Percentiles rank a stretch among this genome's conserved stretches.
These are phyloP conservation scores for Herpailurus yagouaroundi DNA, from an alignment of 2,113 vertebrate genomes.

Conservation along the genomic window DNA sequence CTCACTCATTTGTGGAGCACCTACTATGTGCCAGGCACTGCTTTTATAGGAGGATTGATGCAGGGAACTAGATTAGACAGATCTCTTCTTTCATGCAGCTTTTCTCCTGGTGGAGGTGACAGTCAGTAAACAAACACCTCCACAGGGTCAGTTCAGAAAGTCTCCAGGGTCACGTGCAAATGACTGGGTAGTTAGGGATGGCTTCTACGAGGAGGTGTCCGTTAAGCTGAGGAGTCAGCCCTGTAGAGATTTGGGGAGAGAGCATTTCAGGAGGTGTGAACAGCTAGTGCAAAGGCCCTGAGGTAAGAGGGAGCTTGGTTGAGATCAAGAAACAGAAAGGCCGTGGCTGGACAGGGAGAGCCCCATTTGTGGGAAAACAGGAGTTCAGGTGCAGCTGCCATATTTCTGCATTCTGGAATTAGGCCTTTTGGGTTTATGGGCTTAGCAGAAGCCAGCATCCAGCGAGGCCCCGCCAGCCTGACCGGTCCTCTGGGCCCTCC, in stretches of 20 bases:
- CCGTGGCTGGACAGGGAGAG: background rate
- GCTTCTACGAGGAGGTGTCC: background rate
- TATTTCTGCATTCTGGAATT: background rate
- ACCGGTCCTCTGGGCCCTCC: fast-evolving
- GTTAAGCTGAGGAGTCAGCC: background rate
- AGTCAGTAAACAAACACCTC: background rate
- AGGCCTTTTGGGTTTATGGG: background rate
- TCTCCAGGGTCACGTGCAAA: background rate
- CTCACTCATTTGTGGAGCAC: background rate
- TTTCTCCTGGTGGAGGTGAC: background rate
- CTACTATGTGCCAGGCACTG: fast-evolving
- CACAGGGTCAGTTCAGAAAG: background rate
- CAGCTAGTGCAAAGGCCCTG: constrained; percentile 20
- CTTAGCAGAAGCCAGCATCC: fast-evolving
- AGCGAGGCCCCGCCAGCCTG: fast-evolving
- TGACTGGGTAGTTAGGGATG: background rate
- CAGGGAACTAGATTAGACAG: too few species aligned
- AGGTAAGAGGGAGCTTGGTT: background rate
- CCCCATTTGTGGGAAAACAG: background rate
- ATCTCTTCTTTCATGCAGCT: fast-evolving
- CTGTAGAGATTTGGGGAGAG: too few species aligned
- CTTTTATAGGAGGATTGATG: background rate
- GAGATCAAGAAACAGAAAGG: background rate
- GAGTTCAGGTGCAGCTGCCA: background rate
- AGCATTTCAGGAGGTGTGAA: background rate